Base-by-base conservation (phyloP, 1,140 invertebrate species). In the Tribolium castaneum region DNA sequence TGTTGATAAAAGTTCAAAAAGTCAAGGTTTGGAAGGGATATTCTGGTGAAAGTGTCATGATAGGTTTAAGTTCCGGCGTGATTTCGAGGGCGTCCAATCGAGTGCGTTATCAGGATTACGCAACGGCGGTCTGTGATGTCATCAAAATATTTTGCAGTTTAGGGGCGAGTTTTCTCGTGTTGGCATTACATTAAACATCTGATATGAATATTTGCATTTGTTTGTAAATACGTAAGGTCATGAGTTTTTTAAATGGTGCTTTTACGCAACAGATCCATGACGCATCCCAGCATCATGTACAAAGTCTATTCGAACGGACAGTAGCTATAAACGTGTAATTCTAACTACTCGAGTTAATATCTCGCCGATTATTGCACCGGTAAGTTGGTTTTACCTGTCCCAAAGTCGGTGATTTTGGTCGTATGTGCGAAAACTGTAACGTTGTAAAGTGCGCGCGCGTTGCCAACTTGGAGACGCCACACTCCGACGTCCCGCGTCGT, bases 391-490 rank as follows among this genome's bases (percentile, higher is more conserved):
- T 72, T 72, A 72, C 50, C 70, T 72, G 70, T 72, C 16, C 13
- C 4, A 72, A 39, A 14, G 6, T 39, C 35, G 34, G 14, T 51
- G 6, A 75, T 12, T 14, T 77, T 74, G 13, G 81, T 70, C 19
- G 49, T 52, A 12, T 78, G 80, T 74, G 72, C 81, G 70, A 80
- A 84, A 39, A 84, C 75, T 45, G 72, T 80, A 6, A 82, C 39
- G 62, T 84, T 82, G 50, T 82, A 84, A 52, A 62, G 70, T 54
- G 78, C 72, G 49, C 25, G 30, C 54, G 54, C 71, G 71, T 70
- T 77, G 19, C 80, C 76, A 16, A 82, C 35, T 10, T 62, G 78
- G 10, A 84, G 74, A 66, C 56, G 77, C 83, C 83, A 85, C 50
- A 79, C 75, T 14, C 82, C 82, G 14, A 80, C 54, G 52, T 51